A percentile compares a stretch with the other conserved stretches of the same genome.
Conservation (phyloP, 2,888 invertebrate species). For the Macrosoma leucophasiata region DNA sequence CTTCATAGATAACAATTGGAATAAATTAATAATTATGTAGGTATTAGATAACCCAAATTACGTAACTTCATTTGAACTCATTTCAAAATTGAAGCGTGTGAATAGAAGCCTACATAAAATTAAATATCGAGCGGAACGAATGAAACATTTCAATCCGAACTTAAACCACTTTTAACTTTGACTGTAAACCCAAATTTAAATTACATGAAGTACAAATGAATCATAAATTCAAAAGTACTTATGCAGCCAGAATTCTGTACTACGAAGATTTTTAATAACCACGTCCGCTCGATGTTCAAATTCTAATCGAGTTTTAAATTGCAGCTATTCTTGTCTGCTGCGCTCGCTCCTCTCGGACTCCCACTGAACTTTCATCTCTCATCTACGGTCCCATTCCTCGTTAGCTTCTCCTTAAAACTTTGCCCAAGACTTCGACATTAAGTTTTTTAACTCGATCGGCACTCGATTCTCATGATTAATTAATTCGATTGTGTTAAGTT, state of each 20-base stretch:
- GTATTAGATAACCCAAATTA: too few species aligned
- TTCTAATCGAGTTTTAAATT: slow-evolving; percentile 76
- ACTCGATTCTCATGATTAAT: slow-evolving; percentile 69
- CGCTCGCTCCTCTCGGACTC: slow-evolving; percentile 40
- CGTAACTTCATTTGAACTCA: too few species aligned
- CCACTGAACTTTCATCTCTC: slow-evolving; percentile 62
- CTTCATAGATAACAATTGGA: too few species aligned
- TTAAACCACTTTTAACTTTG: too few species aligned
- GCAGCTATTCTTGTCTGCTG: slow-evolving; percentile 71
- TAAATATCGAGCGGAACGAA: too few species aligned
- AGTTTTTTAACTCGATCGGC: slow-evolving; percentile 65
- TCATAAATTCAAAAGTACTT: too few species aligned
- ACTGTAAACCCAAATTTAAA: too few species aligned
- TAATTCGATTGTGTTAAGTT: slow-evolving; percentile 70
- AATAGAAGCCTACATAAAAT: too few species aligned
- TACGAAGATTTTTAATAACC: slow-evolving; percentile 60
- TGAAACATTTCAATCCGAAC: too few species aligned
- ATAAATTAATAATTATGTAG: too few species aligned
- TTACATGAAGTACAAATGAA: too few species aligned
- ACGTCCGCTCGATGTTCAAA: slow-evolving; percentile 59
- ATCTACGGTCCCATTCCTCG: slow-evolving; percentile 61
- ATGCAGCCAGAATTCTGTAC: slow-evolving; percentile 31
- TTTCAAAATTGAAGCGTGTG: too few species aligned
- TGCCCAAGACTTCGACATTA: slow-evolving; percentile 45
- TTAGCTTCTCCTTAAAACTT: slow-evolving; percentile 73